Evolutionary conservation across 2,797 vertebrate genomes (phyloP).

Genomic region (Tapera naevia): DNA sequence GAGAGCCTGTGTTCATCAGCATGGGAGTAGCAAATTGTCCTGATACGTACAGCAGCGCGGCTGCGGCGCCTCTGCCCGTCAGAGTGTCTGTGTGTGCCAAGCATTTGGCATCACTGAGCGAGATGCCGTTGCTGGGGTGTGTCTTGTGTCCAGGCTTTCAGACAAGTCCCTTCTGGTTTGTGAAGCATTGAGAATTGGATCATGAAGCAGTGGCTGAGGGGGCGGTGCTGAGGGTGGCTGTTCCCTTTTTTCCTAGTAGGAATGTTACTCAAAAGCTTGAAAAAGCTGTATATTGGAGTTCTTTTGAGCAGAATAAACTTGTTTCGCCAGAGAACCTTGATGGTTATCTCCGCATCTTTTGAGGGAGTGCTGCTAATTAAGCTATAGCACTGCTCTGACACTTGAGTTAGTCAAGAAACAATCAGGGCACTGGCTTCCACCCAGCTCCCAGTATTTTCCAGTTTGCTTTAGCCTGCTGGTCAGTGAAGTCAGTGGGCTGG

Average conservation of each 20-base stretch:
- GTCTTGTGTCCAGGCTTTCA: background rate
- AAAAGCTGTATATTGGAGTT: background rate
- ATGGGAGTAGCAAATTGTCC: background rate
- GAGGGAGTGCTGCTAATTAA: background rate
- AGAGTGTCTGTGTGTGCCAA: rapidly evolving
- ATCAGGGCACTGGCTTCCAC: background rate
- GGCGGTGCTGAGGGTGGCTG: background rate
- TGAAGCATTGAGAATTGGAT: background rate
- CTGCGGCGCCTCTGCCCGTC: rapidly evolving
- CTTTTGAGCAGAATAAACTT: background rate
- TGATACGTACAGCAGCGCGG: background rate
- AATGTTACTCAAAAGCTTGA: background rate
- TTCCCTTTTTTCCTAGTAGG: background rate
- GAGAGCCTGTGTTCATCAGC: background rate
- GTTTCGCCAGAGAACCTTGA: background rate
- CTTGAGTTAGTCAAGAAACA: background rate
- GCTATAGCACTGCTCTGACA: background rate
- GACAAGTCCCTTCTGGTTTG: background rate
- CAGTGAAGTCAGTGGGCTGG: rapidly evolving
- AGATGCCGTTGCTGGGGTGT: background rate
- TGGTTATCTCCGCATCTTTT: background rate
- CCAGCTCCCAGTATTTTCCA: background rate
- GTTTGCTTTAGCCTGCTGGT: background rate
- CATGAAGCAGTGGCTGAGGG: background rate
- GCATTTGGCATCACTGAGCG: rapidly evolving